Percentiles rank a stretch among this genome's conserved stretches.
Evolutionary conservation across 2,888 invertebrate species (phyloP).

Genomic region (Caenorhabditis panamensis): DNA sequence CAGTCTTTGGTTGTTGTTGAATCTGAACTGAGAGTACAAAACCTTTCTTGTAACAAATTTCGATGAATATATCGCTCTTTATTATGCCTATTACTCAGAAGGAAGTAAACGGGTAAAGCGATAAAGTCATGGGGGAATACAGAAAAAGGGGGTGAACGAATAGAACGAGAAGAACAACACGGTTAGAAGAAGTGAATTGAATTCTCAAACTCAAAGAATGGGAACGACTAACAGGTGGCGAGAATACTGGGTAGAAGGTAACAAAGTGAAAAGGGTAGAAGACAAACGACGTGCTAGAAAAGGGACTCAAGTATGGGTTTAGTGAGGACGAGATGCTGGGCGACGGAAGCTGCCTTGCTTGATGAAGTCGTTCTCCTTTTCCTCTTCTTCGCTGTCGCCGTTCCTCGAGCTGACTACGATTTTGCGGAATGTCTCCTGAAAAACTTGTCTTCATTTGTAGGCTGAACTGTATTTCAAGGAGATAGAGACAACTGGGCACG

Average conservation of each 20-base stretch:
- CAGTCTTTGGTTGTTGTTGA: too few relatives aligned
- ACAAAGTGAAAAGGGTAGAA: constrained; percentile 34
- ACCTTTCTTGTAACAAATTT: too few relatives aligned
- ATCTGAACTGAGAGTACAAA: too few relatives aligned
- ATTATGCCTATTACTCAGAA: constrained; percentile 33
- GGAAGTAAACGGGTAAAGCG: constrained; percentile 37
- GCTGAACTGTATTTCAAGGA: not conserved
- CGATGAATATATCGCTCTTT: constrained; percentile 39
- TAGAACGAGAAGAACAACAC: constrained; percentile 19
- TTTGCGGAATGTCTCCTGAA: constrained; percentile 62
- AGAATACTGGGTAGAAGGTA: constrained; percentile 12
- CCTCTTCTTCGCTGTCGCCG: constrained; percentile 26
- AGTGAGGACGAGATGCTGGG: constrained; percentile 55
- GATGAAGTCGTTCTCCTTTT: constrained; percentile 42
- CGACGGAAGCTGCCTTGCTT: constrained; percentile 50
- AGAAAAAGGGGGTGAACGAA: constrained; percentile 5
- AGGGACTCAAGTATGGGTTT: not conserved
- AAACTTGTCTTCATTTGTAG: constrained; percentile 11
- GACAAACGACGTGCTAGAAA: not conserved
- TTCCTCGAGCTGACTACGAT: constrained; percentile 34
- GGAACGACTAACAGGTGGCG: not conserved
- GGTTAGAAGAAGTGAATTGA: constrained; percentile 8
- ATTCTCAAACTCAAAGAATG: not conserved
- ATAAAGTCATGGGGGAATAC: constrained; percentile 42
- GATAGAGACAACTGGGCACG: not conserved